phyloP scores from a whole-genome alignment of 1,140 invertebrate species.

The Campoletis sonorensis region DNA sequence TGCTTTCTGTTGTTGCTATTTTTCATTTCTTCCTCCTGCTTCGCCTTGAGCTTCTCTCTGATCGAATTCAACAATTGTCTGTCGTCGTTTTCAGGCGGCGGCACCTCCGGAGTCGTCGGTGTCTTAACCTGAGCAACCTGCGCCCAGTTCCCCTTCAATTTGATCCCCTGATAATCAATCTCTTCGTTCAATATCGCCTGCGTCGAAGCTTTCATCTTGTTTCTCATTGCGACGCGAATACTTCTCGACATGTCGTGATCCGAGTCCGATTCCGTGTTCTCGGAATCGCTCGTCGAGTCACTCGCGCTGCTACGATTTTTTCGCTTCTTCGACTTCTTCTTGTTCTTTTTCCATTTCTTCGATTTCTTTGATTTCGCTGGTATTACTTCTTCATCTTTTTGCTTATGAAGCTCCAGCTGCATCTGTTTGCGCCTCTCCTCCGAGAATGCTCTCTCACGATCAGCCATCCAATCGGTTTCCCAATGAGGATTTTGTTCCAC shows the following conservation, averaged over 20 bases:
- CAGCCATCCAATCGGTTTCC: constrained; percentile 89
- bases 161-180: constrained; percentile 67
- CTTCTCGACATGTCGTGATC: constrained; percentile 78
- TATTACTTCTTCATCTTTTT: constrained; percentile 70
- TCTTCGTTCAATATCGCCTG: constrained; percentile 76
- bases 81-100: constrained; percentile 61
- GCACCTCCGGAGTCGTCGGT: constrained; percentile 51
- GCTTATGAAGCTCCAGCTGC: constrained; percentile 71
- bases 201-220: constrained; percentile 76
- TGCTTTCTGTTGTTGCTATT: constrained; percentile 46
- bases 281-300: constrained; percentile 74
- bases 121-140: constrained; percentile 58
- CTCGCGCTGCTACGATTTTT: constrained; percentile 76
- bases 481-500: constrained; percentile 89
- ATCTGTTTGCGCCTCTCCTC: constrained; percentile 74
- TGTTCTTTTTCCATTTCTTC: constrained; percentile 80
- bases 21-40: constrained; percentile 75
- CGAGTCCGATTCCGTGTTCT: constrained; percentile 77
- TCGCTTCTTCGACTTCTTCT: constrained; percentile 79
- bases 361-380: constrained; percentile 74
- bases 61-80: constrained; percentile 70
- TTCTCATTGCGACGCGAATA: constrained; percentile 83
- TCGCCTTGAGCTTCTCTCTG: constrained; percentile 74
- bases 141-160: constrained; percentile 62
- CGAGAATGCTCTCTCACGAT: constrained; percentile 84